Percentiles rank a stretch among this genome's conserved stretches.
phyloP scores from a whole-genome alignment of 37 sponge, comb jelly and placozoan species.

The Chondrilla cf. caribensis region DNA sequence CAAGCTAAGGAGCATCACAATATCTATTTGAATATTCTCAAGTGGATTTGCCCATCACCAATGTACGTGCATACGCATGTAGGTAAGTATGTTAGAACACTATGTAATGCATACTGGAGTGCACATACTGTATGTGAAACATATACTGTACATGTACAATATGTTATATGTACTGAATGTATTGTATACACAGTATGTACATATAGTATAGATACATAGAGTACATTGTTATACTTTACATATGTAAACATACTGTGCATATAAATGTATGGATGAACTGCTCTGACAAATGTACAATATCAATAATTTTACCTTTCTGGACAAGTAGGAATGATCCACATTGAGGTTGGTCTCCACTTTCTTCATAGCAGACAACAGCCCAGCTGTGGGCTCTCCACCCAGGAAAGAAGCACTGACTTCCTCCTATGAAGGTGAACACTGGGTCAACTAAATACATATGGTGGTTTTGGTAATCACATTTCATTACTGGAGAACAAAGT shows the following conservation, averaged over 20 bases:
- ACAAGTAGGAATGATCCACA: neutral
- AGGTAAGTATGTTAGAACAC: neutral
- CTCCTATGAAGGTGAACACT: too few relatives aligned
- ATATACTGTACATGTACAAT: too few relatives aligned
- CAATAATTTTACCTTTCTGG: neutral
- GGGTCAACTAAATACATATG: too few relatives aligned
- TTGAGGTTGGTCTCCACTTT: neutral
- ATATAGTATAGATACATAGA: neutral
- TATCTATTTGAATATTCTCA: too few relatives aligned
- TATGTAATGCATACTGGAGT: too few relatives aligned
- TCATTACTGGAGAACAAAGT: too few relatives aligned
- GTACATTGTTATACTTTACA: neutral
- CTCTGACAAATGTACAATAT: neutral
- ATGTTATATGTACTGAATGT: too few relatives aligned
- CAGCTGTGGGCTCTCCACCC: neutral
- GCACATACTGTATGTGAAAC: neutral
- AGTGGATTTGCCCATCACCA: too few relatives aligned
- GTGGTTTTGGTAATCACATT: too few relatives aligned
- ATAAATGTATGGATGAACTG: neutral
- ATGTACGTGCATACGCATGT: neutral
- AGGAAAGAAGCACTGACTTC: neutral
- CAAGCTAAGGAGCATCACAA: too few relatives aligned
- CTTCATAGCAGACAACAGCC: neutral
- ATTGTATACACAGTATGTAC: neutral
- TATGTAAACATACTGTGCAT: neutral